Percentiles rank a stretch among this genome's conserved stretches.
Evolutionary conservation across 2,113 vertebrate species (phyloP).

Genomic region (Parus major): DNA sequence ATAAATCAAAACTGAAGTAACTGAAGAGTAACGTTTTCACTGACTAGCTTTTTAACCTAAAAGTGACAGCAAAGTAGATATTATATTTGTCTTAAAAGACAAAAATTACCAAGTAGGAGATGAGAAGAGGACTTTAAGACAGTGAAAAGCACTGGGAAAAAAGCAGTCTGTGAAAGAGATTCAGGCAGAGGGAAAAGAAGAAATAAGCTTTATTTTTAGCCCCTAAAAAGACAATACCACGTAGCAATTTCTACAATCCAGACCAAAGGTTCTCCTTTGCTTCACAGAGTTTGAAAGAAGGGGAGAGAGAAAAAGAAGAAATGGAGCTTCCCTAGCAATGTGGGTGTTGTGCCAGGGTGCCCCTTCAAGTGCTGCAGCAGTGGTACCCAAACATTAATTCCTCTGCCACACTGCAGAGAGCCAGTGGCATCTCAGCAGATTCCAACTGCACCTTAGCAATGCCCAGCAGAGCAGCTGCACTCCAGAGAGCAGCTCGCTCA

Average conservation of each 20-base stretch:
- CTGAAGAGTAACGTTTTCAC: not conserved
- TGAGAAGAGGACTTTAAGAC: not conserved
- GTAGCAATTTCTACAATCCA: not conserved
- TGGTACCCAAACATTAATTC: not conserved
- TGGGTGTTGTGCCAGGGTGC: not conserved
- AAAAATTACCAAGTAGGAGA: not conserved
- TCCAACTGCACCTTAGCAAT: constrained; percentile 1
- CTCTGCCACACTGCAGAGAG: not conserved
- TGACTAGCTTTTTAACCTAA: not conserved
- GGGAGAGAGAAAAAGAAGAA: not conserved
- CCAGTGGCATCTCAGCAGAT: not conserved
- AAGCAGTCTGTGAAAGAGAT: not conserved
- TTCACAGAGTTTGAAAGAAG: not conserved
- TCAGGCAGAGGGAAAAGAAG: not conserved
- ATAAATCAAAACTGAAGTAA: not conserved
- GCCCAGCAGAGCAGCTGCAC: constrained; percentile 63
- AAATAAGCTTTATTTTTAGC: not conserved
- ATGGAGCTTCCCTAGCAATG: not conserved
- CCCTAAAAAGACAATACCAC: not conserved
- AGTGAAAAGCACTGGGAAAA: not conserved
- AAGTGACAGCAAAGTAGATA: not conserved
- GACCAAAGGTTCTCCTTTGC: not conserved
- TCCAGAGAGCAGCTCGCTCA: constrained; percentile 3
- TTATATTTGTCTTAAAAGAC: not conserved
- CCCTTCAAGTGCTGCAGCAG: not conserved